Conservation (phyloP, 2,797 vertebrate genomes). For the Meriones psammophilus region DNA sequence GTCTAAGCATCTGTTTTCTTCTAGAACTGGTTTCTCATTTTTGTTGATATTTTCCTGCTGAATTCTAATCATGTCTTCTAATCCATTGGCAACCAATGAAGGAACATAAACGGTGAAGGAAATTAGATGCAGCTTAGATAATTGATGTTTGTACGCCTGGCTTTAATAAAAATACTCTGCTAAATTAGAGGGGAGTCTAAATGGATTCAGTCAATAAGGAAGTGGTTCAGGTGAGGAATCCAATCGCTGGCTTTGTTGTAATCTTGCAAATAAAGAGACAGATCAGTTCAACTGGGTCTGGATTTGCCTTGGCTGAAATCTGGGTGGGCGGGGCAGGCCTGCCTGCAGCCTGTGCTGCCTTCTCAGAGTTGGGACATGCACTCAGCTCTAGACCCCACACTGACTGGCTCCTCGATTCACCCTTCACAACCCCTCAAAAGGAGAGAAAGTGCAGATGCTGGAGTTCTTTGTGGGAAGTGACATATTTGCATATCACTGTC, state of each 20-base stretch:
- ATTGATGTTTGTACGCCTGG: conserved; percentile 87
- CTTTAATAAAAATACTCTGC: conserved; percentile 89
- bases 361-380: conserved; percentile 75
- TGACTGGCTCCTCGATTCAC: not conserved
- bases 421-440: too few relatives aligned
- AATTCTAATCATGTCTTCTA: conserved; percentile 90
- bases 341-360: conserved; percentile 52
- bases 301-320: conserved; percentile 77
- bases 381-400: not conserved
- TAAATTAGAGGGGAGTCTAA: conserved; percentile 88
- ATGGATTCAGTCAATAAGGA: conserved; percentile 88
- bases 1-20: conserved; percentile 87
- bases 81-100: conserved; percentile 86
- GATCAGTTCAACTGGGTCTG: conserved; percentile 74
- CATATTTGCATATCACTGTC: not conserved
- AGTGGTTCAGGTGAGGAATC: conserved; percentile 88
- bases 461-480: not conserved
- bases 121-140: conserved; percentile 89
- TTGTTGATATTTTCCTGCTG: conserved; percentile 84
- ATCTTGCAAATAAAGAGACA: conserved; percentile 85
- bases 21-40: conserved; percentile 59
- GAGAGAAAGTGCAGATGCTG: not conserved
- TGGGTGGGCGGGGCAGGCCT: conserved; percentile 70
- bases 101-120: conserved; percentile 83
- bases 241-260: conserved; percentile 85